Evolutionary conservation across 1,140 invertebrate species (phyloP).

Genomic region (Macrocentrus cingulum): DNA sequence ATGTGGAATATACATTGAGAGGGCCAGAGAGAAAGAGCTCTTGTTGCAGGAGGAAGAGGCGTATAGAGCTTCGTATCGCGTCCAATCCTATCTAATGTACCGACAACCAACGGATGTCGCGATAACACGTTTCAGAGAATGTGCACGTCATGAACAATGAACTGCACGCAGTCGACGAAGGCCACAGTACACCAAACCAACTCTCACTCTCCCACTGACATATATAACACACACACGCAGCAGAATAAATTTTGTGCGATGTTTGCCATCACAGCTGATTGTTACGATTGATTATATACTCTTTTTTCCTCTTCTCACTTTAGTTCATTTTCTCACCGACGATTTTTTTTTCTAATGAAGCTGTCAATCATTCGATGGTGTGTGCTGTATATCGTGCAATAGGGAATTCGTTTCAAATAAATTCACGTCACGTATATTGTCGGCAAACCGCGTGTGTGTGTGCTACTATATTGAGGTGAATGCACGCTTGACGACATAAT

Average conservation of each 20-base stretch:
- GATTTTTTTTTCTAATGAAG: constrained; percentile 17
- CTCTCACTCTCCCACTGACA: constrained; percentile 10
- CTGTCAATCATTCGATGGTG: constrained; percentile 8
- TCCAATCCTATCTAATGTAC: constrained; percentile 40
- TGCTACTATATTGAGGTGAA: no score
- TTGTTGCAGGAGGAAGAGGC: constrained; percentile 32
- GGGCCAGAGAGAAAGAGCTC: background rate
- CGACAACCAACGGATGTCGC: constrained; percentile 43
- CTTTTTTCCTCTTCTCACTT: background rate
- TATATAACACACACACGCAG: background rate
- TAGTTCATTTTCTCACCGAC: constrained; percentile 1
- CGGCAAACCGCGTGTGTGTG: no score
- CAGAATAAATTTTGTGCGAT: constrained; percentile 13
- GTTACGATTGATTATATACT: background rate
- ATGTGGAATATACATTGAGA: background rate
- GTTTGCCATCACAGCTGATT: background rate
- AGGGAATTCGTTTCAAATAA: background rate
- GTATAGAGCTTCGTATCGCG: constrained; percentile 27
- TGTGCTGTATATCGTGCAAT: no score
- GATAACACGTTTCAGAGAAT: constrained; percentile 40
- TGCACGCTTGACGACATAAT: no score
- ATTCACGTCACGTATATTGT: constrained; percentile 1
- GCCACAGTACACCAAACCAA: no score
- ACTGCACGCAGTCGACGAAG: constrained; percentile 13
- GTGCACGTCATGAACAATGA: constrained; percentile 34